Evolutionary conservation across 1,140 invertebrate genomes (phyloP).

Genomic region (Antheraea mylitta): DNA sequence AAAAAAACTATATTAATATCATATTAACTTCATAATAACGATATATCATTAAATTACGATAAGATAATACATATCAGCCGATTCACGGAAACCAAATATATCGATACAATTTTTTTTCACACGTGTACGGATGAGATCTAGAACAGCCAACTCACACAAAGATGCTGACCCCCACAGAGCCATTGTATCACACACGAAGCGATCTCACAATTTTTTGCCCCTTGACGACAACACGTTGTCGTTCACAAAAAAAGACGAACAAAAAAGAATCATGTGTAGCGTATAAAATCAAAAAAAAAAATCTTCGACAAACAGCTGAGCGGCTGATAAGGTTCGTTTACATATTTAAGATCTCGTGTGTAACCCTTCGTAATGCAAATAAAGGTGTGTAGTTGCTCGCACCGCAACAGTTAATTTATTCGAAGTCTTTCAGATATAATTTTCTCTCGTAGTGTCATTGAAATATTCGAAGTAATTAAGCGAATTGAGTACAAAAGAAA

Average conservation of each 20-base stretch:
- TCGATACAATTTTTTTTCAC: not conserved
- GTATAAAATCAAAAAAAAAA: constrained; percentile 24
- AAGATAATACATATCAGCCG: not conserved
- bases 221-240: constrained; percentile 27
- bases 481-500: not conserved
- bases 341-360: not conserved
- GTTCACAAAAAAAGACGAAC: constrained; percentile 22
- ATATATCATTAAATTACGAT: not conserved
- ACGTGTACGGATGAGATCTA: constrained; percentile 4
- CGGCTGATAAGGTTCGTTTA: constrained; percentile 28
- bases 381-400: constrained; percentile 2
- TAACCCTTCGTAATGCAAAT: constrained; percentile 19
- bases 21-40: not conserved
- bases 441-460: not conserved
- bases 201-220: constrained; percentile 41
- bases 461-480: constrained; percentile 1
- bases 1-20: not conserved
- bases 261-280: constrained; percentile 40
- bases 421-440: not conserved
- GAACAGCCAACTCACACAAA: constrained; percentile 15
- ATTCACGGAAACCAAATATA: not conserved
- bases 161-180: constrained; percentile 23
- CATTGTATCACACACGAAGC: constrained; percentile 43
- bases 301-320: constrained; percentile 50
- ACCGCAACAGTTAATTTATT: not conserved